Conservation (phyloP, 2,113 vertebrate species). For the Dicrurus megarhynchus region DNA sequence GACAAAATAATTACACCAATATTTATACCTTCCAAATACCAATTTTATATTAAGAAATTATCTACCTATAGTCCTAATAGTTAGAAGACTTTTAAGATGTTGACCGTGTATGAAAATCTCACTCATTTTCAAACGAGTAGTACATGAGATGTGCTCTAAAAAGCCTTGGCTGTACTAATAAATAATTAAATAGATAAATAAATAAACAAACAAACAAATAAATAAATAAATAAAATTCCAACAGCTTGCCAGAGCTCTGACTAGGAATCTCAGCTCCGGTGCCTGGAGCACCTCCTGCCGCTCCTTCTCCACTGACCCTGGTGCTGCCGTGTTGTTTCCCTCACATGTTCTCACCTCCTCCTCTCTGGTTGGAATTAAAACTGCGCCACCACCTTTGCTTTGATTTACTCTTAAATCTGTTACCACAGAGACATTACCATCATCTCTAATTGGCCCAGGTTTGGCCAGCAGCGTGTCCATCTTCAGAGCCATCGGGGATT, state of each 20-base stretch:
- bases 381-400: neutral
- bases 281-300: neutral
- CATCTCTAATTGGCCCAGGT: neutral
- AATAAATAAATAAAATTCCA: neutral
- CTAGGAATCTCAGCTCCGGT: fast-evolving
- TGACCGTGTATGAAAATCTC: neutral
- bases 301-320: neutral
- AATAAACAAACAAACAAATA: neutral
- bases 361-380: neutral
- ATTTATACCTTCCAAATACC: neutral
- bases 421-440: neutral
- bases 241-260: neutral
- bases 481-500: neutral
- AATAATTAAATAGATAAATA: neutral
- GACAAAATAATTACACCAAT: neutral
- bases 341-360: neutral
- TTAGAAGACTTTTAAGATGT: neutral
- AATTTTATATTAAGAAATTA: neutral
- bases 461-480: neutral
- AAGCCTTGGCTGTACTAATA: neutral
- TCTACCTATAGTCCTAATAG: neutral
- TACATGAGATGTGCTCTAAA: neutral
- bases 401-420: neutral
- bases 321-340: neutral
- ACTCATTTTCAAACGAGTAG: neutral